Evolutionary conservation across 1,140 invertebrate species (phyloP).

Genomic region (Papilio machaon): DNA sequence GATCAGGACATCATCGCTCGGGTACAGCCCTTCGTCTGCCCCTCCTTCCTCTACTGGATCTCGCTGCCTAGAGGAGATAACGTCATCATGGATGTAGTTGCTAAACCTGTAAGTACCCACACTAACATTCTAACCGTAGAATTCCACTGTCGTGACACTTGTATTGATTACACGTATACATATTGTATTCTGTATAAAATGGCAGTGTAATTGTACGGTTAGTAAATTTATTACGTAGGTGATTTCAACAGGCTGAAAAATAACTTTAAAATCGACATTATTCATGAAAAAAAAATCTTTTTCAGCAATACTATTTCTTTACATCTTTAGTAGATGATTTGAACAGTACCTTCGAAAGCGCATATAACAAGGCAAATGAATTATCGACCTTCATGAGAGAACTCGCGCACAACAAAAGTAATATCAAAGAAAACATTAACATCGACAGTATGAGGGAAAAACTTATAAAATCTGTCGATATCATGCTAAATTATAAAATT

Average conservation of each 20-base stretch:
- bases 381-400: constrained; percentile 57
- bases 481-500: constrained; percentile 60
- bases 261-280: background rate
- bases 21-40: constrained; percentile 70
- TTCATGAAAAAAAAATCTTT: constrained; percentile 15
- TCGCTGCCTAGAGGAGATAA: constrained; percentile 76
- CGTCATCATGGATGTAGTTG: constrained; percentile 67
- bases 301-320: constrained; percentile 79
- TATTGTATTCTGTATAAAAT: too few species aligned
- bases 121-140: too few species aligned
- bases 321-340: constrained; percentile 61
- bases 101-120: constrained; percentile 71
- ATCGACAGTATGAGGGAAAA: constrained; percentile 54
- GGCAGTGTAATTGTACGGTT: too few species aligned
- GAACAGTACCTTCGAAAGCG: constrained; percentile 63
- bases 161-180: background rate
- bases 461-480: constrained; percentile 55
- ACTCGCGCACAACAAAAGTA: constrained; percentile 57
- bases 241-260: too few species aligned
- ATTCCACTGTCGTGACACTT: background rate
- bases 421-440: constrained; percentile 53
- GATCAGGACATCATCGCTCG: constrained; percentile 46
- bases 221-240: too few species aligned
- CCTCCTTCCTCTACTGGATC: constrained; percentile 76
- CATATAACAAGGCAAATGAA: constrained; percentile 58